Evolutionary conservation across 2,888 invertebrate genomes (phyloP).

Genomic region (Molorchus minor): DNA sequence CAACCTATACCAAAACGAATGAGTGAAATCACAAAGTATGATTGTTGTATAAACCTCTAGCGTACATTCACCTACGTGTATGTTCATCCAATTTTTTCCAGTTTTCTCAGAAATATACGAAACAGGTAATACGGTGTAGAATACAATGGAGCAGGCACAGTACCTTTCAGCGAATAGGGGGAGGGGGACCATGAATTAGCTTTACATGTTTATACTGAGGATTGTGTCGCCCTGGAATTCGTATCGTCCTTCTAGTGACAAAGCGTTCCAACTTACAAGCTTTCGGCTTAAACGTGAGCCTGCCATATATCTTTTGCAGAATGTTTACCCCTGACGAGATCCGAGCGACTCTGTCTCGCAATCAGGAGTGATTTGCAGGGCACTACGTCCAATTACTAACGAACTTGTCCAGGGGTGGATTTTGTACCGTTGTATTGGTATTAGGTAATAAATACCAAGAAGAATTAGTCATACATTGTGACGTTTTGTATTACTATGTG

Average conservation of each 20-base stretch:
- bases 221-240: constrained; percentile 52
- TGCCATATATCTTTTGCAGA: constrained; percentile 55
- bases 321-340: constrained; percentile 54
- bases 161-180: constrained; percentile 32
- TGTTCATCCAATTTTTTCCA: too few relatives aligned
- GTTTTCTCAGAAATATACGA: too few relatives aligned
- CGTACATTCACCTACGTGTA: too few relatives aligned
- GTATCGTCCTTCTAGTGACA: constrained; percentile 50
- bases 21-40: too few relatives aligned
- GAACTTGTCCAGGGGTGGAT: constrained; percentile 47
- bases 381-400: constrained; percentile 56
- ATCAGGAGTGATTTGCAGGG: constrained; percentile 58
- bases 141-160: constrained; percentile 12
- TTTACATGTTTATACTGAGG: constrained; percentile 43
- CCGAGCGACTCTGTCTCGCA: constrained; percentile 51
- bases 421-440: constrained; percentile 5
- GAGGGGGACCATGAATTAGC: constrained; percentile 43
- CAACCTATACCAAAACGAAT: too few relatives aligned
- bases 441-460: too few relatives aligned
- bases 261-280: constrained; percentile 55
- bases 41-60: too few relatives aligned
- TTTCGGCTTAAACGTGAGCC: constrained; percentile 54
- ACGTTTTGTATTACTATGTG: too few relatives aligned
- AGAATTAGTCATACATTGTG: too few relatives aligned
- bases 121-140: constrained; percentile 3